Base-by-base conservation (phyloP, 2,888 invertebrate genomes). In the Alcis repandata region DNA sequence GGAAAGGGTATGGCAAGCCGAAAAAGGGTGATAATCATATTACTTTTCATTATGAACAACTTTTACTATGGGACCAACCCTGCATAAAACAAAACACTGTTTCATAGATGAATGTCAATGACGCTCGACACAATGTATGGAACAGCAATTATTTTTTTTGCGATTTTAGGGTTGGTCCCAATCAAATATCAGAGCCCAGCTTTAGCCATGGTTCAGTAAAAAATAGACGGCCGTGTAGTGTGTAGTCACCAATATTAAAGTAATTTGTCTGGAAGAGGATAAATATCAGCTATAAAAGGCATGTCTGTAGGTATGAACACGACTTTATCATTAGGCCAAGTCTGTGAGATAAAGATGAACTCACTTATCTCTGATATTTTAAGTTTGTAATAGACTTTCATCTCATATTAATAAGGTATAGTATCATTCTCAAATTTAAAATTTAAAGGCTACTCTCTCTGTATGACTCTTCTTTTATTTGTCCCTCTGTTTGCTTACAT, bases 311-410 rank as follows among this genome's bases (percentile, higher is more conserved):
- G 65, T 76, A 70, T 48, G 75, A 69, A 74, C 77, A 69, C 76
- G 68, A 79, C 73, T 78, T 83, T 84, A 85, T 84, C 84, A 77
- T 78, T 70, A 79, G 84, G 85, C 85, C 85, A 85, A 85, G 83
- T 84, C 80, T 80, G 80, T 76, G 67, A 75, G 84, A 85, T 85
- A 85, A 83, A 73, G 82, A 77, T 84, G 84, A 84, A 84, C 85
- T 79, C 71, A 15, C 71, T 81, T 83, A 80, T 82, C 77, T 72
- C 66, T 66, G 81, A 83, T 85, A 81, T 79, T 79, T 77, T 68
- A 75, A 76, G 75, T 76, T 78, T 71, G 73, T 73, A 75, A 67
- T 64, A 69, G 69, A 73, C 72, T 72, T 70, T 70, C 72, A 65
- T 68, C 59, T 57, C 53, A 64, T 67, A 69, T 52, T 46, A 33